Base-by-base conservation (phyloP, 2,797 vertebrate species). In the Enteromius paludinosus region DNA sequence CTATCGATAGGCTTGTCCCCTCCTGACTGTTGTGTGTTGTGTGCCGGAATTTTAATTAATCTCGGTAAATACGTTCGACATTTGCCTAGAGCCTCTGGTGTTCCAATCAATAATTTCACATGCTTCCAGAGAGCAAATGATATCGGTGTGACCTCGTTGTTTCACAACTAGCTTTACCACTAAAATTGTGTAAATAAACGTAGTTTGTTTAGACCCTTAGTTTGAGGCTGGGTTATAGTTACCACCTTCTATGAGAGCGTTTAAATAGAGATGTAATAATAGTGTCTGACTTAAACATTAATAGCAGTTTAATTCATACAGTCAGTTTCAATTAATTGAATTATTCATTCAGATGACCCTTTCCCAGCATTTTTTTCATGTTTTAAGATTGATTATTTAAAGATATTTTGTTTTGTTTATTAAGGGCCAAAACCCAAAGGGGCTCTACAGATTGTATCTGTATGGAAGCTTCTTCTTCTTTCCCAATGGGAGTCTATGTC, bases 41-140 rank as follows among this genome's bases (percentile, higher is more conserved):
- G 78, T 64, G 88, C 78, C 86, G 88, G 88, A 88, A 90, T 92
- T 91, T 92, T 93, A 94, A 94, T 94, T 92, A 92, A 91, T 92
- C 90, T 45, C 82, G 64, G 89, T 92, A 93, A 94, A 94, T 78
- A 86, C 17, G 23, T 84, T 43, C 83, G 88, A 91, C 93, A 91
- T 92, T 93, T 92, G 92, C 92, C 90, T 91, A 85, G 87, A 92
- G 92, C 85, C 41, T 74, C 70, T 38, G 25, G 84, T 86, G 91
- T 92, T 91, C 85, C 68, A 87, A 94, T 94, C 93, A 86, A 93
- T 94, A 87, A 86, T n/a, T 18, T 87, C 85, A 89, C 76, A 71
- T 85, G 30, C 84, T 65, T 87, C 86, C 84, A 85, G 91, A 90
- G 90, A 93, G 90, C 89, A 91, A 91, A 93, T 87, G 88, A 88